A percentile compares a stretch with the other conserved stretches of the same genome.
Evolutionary conservation across 2,113 vertebrate species (phyloP).

Genomic region (Ciconia boyciana): DNA sequence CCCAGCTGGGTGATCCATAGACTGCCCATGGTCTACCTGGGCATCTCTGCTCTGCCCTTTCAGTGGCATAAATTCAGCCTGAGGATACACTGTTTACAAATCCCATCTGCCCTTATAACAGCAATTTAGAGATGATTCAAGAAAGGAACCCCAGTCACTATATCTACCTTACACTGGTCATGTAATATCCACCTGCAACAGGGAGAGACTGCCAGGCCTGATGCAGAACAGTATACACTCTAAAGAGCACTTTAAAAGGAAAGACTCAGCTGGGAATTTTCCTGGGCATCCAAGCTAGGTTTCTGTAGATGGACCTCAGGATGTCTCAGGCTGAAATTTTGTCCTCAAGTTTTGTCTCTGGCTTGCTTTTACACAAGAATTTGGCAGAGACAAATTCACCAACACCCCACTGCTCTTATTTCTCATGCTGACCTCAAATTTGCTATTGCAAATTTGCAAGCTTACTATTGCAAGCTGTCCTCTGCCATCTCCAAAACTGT

Average conservation of each 20-base stretch:
- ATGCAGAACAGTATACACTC: no score
- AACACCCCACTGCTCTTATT: not conserved
- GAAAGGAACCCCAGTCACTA: not conserved
- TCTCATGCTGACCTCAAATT: not conserved
- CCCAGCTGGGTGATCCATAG: not conserved
- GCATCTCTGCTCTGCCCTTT: not conserved
- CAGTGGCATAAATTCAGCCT: not conserved
- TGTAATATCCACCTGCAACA: not conserved
- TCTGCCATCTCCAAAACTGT: not conserved
- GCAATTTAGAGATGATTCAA: not conserved
- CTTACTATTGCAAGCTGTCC: not conserved
- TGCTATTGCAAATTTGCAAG: not conserved
- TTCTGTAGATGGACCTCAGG: not conserved
- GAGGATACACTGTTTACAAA: not conserved
- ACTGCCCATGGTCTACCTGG: not conserved
- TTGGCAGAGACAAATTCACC: not conserved
- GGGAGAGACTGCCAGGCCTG: not conserved
- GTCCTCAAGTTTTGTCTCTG: not conserved
- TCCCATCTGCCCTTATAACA: not conserved
- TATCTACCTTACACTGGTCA: not conserved
- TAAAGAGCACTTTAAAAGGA: not conserved
- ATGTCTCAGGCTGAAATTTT: not conserved
- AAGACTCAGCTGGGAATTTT: not conserved
- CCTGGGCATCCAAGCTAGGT: not conserved
- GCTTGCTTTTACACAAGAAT: not conserved